Evolutionary conservation across 1,140 invertebrate species (phyloP).

Genomic region (Lucilia sericata): DNA sequence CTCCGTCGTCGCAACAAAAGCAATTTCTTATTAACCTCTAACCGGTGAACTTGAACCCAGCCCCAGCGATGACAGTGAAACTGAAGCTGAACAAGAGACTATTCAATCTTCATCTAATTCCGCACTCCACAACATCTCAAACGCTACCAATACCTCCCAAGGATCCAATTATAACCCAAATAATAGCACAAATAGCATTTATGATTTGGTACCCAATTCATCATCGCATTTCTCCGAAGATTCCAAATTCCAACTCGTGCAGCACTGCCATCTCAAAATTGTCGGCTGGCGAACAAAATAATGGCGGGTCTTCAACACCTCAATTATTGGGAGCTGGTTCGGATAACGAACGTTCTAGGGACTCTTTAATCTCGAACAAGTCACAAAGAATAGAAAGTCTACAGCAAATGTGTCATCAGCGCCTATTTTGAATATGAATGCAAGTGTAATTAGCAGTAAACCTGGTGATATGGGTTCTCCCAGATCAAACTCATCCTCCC

Average conservation of each 20-base stretch:
- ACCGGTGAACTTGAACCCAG: conserved; percentile 88
- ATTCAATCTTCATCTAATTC: not conserved
- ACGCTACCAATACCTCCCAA: not conserved
- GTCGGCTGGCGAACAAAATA: conserved; percentile 68
- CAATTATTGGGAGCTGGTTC: conserved; percentile 60
- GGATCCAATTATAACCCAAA: conserved; percentile 17
- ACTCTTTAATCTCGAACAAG: conserved; percentile 63
- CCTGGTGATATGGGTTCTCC: conserved; percentile 28
- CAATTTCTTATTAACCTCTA: conserved; percentile 87
- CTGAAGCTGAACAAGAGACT: conserved; percentile 63
- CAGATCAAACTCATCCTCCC: conserved; percentile 44
- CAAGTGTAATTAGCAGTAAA: not conserved
- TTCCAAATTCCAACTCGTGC: conserved; percentile 69
- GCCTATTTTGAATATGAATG: not conserved
- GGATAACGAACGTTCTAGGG: conserved; percentile 68
- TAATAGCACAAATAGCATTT: conserved; percentile 63
- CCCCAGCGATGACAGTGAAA: conserved; percentile 75
- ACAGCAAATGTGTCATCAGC: not conserved
- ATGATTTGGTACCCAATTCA: conserved; percentile 68
- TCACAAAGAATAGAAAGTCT: conserved; percentile 47
- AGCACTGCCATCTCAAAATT: conserved; percentile 56
- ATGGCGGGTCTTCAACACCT: conserved; percentile 23
- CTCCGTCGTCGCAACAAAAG: conserved; percentile 68
- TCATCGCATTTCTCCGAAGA: conserved; percentile 73
- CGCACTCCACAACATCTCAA: not conserved